A percentile compares a stretch with the other conserved stretches of the same genome.
Evolutionary conservation across 2,888 invertebrate genomes (phyloP).

Genomic region (Nesidiocoris tenuis): DNA sequence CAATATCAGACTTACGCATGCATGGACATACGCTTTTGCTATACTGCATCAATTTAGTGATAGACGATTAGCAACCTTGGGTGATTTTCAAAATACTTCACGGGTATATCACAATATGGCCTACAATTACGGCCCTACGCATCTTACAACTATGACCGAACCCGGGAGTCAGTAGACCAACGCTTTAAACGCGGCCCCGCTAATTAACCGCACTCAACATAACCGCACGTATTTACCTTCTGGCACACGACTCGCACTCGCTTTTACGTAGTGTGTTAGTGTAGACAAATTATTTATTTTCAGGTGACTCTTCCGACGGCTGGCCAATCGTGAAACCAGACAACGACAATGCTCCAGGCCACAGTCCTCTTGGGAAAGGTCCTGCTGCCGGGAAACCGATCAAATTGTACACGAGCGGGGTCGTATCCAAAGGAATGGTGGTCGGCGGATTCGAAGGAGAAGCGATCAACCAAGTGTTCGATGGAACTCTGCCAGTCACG

Average conservation of each 20-base stretch:
- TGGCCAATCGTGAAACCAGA: not conserved
- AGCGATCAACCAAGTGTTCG: constrained; percentile 39
- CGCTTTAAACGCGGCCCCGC: no score
- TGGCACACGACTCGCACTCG: not conserved
- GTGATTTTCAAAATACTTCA: no score
- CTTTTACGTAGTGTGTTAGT: not conserved
- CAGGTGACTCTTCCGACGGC: not conserved
- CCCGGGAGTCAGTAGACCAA: no score
- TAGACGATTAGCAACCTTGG: no score
- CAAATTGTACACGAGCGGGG: constrained; percentile 43
- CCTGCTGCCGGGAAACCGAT: constrained; percentile 10
- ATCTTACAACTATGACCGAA: no score
- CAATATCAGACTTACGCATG: no score
- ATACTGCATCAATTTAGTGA: no score
- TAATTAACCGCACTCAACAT: no score
- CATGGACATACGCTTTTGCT: no score
- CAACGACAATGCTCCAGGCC: not conserved
- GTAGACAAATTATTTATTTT: not conserved
- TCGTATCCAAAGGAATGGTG: constrained; percentile 43
- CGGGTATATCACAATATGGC: no score
- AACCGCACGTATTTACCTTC: no score
- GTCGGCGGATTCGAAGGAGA: constrained; percentile 42
- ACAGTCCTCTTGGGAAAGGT: not conserved
- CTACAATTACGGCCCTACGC: no score
- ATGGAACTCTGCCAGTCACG: constrained; percentile 45